Evolutionary conservation across 64 coral and sea anemone species (phyloP), one percentile per base, ranked within the genome.

Genomic region (Dendrophyllia cribrosa): DNA sequence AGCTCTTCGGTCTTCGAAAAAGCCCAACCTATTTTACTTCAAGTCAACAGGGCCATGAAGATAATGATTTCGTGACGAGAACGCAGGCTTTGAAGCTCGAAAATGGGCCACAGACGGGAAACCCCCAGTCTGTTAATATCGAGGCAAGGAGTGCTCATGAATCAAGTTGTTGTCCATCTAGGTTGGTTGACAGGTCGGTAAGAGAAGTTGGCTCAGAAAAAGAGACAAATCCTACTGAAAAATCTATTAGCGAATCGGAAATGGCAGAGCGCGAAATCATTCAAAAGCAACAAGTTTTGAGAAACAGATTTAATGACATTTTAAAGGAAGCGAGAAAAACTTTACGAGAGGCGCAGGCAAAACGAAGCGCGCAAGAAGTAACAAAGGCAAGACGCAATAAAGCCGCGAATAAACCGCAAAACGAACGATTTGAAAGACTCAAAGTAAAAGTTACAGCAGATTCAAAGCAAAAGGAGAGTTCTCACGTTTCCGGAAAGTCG

Each of bases 281-380:
- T 44, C 43, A 84, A 84, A 84, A 84, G 46, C 17, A 84, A 66
- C 8, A 9, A 66, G 60, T 11, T 50, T 68, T 84, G 46, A 84
- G 80, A 62, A 65, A 67, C 9, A 68, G 21, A 48, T 84, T 84
- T 14, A 64, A n/a, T 9, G 43, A 66, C 66, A 46, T 84, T 50
- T 19, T 84, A 9, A 84, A 84, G 9, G 62, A 84, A 50, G 80
- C 61, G 4, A 84, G 80, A 15, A 84, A 68, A 20, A 51, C 6
- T 22, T 44, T 84, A 12, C 43, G 80, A 68, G 17, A 84, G 9
- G 44, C 44, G 4, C 80, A 61, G 7, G 26, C 9, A 12, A 84
- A 84, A 14, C 43, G 43, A 51, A n/a, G 59, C 44, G 44, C 9
- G 44, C 3, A 22, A 13, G 45, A 66, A 6, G 4, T 19, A 34